These are phyloP conservation scores for Arge pagana DNA, from an alignment of 2,888 invertebrate genomes.

Conservation along the genomic window DNA sequence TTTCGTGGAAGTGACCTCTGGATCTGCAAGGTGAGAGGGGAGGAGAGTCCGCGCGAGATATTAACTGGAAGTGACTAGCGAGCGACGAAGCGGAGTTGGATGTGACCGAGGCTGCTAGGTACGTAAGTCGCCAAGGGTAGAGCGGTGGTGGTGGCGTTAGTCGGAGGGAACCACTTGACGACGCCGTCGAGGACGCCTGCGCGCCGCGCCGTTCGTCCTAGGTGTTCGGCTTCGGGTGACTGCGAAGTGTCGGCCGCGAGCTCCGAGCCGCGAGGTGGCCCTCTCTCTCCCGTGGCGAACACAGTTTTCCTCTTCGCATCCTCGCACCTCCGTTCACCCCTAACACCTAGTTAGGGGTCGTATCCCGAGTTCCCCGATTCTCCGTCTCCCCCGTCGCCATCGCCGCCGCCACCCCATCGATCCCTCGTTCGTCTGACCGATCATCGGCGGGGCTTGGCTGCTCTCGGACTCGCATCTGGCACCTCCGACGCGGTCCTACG, in stretches of 20 bases:
- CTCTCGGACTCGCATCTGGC: too few species aligned
- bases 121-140: too few species aligned
- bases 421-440: too few species aligned
- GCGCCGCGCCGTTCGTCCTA: background rate
- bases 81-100: slow-evolving; percentile 20
- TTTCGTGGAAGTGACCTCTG: slow-evolving; percentile 9
- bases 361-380: too few species aligned
- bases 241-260: background rate
- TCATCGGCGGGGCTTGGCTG: too few species aligned
- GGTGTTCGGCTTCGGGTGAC: background rate
- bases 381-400: slow-evolving; percentile 4
- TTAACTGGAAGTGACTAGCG: slow-evolving; percentile 22
- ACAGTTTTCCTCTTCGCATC: slow-evolving; percentile 17
- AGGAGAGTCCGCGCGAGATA: slow-evolving; percentile 12
- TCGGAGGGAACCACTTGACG: slow-evolving; percentile 15
- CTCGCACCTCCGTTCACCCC: too few species aligned
- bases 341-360: too few species aligned
- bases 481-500: too few species aligned
- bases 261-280: background rate
- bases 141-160: background rate
- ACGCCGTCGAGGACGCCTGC: background rate
- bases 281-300: slow-evolving; percentile 15
- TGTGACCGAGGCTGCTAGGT: too few species aligned
- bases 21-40: slow-evolving; percentile 21
- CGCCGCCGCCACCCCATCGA: background rate